These are phyloP conservation scores for Argyrosomus regius DNA, from an alignment of 2,797 vertebrate genomes.

Conservation along the genomic window DNA sequence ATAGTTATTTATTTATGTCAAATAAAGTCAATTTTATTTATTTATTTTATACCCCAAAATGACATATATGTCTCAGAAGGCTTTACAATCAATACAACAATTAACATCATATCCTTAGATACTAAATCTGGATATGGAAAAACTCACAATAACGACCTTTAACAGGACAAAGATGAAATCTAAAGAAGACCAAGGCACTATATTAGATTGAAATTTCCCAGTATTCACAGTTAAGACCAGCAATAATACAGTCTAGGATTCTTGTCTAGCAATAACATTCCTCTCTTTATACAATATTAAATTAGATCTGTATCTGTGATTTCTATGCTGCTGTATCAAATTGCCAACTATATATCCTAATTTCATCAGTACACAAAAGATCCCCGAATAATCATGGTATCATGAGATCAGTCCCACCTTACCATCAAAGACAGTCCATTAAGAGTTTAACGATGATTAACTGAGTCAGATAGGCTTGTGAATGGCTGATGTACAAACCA, in stretches of 20 bases:
- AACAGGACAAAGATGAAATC: neutral
- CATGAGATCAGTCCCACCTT: constrained; percentile 18
- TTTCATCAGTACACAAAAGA: constrained; percentile 4
- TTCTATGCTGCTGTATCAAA: neutral
- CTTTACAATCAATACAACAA: neutral
- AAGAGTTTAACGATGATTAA: constrained; percentile 33
- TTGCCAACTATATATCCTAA: neutral
- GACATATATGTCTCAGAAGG: neutral
- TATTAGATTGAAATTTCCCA: neutral
- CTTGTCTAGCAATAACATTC: neutral
- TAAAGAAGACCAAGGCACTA: neutral
- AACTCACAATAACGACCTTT: neutral
- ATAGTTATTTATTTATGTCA: neutral
- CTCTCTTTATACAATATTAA: neutral
- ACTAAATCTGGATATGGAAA: neutral
- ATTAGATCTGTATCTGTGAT: neutral
- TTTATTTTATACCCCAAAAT: neutral
- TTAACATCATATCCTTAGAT: neutral
- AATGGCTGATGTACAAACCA: neutral
- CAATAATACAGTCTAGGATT: neutral
- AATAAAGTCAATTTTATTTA: neutral
- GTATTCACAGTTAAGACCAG: neutral
- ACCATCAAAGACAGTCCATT: constrained; percentile 41
- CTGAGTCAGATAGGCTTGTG: constrained; percentile 7
- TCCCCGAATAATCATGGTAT: constrained; percentile 14